phyloP scores from a whole-genome alignment of 2,888 invertebrate genomes.

The Phragmatobia fuliginosa region DNA sequence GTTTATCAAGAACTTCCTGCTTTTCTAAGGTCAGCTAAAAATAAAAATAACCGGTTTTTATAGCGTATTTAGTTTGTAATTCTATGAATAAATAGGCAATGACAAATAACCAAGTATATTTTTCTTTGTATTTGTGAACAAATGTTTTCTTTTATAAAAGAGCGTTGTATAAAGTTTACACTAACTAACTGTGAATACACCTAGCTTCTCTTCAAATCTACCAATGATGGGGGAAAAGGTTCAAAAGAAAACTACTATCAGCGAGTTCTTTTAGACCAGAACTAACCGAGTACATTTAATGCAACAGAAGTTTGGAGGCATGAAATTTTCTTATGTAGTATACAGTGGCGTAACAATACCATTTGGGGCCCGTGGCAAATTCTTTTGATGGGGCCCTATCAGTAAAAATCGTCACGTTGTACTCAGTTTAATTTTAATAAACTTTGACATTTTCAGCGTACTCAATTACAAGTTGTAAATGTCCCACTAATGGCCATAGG shows the following conservation, averaged over 20 bases:
- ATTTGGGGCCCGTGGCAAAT: too few species aligned
- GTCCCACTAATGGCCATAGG: too few species aligned
- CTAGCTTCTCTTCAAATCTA: background rate
- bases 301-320: background rate
- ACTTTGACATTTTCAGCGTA: too few species aligned
- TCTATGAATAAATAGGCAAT: background rate
- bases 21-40: background rate
- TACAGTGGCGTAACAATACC: too few species aligned
- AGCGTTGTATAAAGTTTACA: background rate
- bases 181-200: too few species aligned
- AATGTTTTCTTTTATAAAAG: background rate
- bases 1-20: background rate
- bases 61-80: background rate
- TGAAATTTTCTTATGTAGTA: too few species aligned
- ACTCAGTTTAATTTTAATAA: too few species aligned
- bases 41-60: background rate
- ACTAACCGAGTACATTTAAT: background rate
- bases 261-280: background rate
- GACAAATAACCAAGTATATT: background rate
- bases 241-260: background rate
- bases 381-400: too few species aligned
- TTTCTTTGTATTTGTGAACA: too few species aligned
- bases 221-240: background rate
- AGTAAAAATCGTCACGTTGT: too few species aligned
- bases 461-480: too few species aligned